Percentiles rank a stretch among this genome's conserved stretches.
phyloP scores from a whole-genome alignment of 2,888 invertebrate species.

The Ferdinandea cuprea region DNA sequence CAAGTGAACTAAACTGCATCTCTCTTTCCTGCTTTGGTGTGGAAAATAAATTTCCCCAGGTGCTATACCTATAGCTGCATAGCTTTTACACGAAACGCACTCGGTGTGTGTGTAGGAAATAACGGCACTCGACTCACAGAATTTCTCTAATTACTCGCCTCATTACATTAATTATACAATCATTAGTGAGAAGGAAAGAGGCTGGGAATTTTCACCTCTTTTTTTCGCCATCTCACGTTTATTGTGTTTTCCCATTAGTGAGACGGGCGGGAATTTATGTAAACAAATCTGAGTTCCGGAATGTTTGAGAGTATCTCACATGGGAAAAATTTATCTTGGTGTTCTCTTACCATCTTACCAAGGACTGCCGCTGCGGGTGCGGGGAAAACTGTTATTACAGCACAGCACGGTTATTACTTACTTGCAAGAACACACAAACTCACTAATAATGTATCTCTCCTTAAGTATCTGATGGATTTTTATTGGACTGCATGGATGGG shows the following conservation, averaged over 20 bases:
- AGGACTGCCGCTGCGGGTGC: too few relatives aligned
- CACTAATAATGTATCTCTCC: background rate
- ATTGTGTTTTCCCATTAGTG: too few relatives aligned
- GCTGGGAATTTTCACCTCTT: background rate
- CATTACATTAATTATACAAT: constrained; percentile 64
- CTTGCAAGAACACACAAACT: background rate
- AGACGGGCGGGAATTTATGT: constrained; percentile 4
- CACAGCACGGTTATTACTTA: background rate
- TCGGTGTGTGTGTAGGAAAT: background rate
- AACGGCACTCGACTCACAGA: constrained; percentile 31
- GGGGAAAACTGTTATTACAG: background rate
- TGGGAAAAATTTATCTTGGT: background rate
- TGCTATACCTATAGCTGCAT: too few relatives aligned
- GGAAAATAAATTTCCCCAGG: background rate
- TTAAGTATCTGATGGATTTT: constrained; percentile 26
- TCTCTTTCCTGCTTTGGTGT: too few relatives aligned
- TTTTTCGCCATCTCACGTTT: background rate
- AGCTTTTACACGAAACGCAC: too few relatives aligned
- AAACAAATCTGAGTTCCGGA: constrained; percentile 25
- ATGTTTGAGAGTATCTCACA: constrained; percentile 18
- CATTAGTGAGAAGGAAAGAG: constrained; percentile 8
- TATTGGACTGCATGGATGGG: constrained; percentile 36
- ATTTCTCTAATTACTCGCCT: constrained; percentile 67
- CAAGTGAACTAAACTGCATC: constrained; percentile 3
- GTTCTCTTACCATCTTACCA: too few relatives aligned